phyloP scores from a whole-genome alignment of 2,888 invertebrate genomes.

The Hymenopus coronatus region DNA sequence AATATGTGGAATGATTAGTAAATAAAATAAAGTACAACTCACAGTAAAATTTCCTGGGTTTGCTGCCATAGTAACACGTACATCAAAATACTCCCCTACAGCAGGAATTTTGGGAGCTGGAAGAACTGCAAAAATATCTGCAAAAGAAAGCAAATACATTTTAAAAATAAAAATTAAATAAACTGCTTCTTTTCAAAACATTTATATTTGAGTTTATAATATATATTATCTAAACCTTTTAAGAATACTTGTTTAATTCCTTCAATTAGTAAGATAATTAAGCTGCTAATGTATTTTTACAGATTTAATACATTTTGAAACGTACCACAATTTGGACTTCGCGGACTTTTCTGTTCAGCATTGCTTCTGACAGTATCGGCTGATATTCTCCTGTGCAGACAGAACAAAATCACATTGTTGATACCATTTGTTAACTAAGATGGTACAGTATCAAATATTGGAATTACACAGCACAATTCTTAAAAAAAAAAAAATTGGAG shows the following conservation, averaged over 20 bases:
- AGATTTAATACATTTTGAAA: neutral
- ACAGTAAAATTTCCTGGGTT: conserved; percentile 69
- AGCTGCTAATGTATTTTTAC: no score
- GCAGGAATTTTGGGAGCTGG: conserved; percentile 47
- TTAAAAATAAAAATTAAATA: no score
- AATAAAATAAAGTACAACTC: conserved; percentile 42
- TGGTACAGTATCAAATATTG: neutral
- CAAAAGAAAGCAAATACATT: neutral
- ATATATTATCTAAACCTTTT: neutral
- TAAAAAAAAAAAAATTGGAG: no score
- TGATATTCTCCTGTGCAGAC: neutral
- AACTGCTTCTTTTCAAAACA: no score
- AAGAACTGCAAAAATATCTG: conserved; percentile 35
- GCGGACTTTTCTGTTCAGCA: neutral
- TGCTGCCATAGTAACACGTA: conserved; percentile 71
- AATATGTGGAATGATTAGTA: neutral
- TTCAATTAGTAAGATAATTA: neutral
- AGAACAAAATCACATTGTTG: neutral
- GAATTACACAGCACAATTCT: no score
- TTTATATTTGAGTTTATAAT: no score
- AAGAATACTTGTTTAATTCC: neutral
- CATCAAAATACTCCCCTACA: conserved; percentile 62
- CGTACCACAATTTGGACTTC: neutral
- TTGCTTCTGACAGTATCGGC: neutral
- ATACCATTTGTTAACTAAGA: neutral